Percentiles rank a stretch among this genome's conserved stretches.
Evolutionary conservation across 2,797 vertebrate species (phyloP).

Genomic region (Spea hammondii): DNA sequence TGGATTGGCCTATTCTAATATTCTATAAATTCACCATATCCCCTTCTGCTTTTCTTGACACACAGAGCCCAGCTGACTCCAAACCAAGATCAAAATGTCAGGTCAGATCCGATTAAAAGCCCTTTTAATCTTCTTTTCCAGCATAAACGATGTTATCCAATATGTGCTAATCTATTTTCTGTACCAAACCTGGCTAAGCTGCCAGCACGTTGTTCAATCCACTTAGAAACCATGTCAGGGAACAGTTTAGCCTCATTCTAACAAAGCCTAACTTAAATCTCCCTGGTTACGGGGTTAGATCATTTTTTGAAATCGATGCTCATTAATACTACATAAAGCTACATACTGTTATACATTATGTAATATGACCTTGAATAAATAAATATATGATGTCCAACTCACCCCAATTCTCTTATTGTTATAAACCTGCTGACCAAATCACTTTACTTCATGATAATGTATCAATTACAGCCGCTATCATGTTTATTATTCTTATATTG

Average conservation of each 20-base stretch:
- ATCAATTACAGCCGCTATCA: too few species aligned
- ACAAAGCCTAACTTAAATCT: neutral
- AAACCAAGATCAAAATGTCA: constrained; percentile 39
- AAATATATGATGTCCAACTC: neutral
- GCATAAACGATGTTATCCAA: constrained; percentile 45
- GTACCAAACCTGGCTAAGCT: constrained; percentile 33
- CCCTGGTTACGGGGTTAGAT: too few species aligned
- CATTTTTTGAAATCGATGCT: too few species aligned
- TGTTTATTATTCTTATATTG: too few species aligned
- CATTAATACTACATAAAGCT: neutral
- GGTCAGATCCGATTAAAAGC: constrained; percentile 47
- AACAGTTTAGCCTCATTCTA: neutral
- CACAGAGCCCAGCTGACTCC: constrained; percentile 33
- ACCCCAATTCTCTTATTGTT: too few species aligned
- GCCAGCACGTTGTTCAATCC: constrained; percentile 11
- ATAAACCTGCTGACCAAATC: too few species aligned
- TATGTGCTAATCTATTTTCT: constrained; percentile 45
- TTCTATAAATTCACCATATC: too few species aligned
- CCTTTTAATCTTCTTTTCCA: constrained; percentile 40
- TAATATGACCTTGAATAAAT: too few species aligned
- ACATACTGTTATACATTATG: neutral
- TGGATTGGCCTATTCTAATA: too few species aligned
- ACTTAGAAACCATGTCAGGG: constrained; percentile 13
- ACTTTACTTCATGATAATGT: too few species aligned
- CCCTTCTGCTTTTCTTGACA: neutral